These are phyloP conservation scores for Pseudomyrmex pallidus DNA, from an alignment of 1,140 invertebrate genomes.

Conservation along the genomic window DNA sequence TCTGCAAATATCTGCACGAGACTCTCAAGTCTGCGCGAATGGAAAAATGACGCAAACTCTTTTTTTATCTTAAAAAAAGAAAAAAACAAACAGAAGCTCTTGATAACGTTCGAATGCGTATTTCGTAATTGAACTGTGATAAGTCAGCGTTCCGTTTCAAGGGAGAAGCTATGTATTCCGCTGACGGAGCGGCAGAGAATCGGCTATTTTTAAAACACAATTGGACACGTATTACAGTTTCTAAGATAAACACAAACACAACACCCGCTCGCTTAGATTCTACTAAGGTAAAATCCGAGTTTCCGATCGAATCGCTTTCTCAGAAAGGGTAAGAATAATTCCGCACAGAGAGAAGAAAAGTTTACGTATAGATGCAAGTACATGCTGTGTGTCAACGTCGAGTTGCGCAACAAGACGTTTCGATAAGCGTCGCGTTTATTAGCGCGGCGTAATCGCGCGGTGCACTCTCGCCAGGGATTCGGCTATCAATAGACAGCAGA, in stretches of 20 bases:
- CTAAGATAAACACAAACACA: neutral
- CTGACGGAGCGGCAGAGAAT: neutral
- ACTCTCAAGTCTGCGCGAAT: neutral
- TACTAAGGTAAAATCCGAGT: neutral
- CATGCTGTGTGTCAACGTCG: neutral
- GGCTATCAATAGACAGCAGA: slow-evolving; percentile 54
- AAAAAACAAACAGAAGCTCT: neutral
- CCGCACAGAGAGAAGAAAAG: too few relatives aligned
- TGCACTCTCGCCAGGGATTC: slow-evolving; percentile 8
- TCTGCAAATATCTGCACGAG: slow-evolving; percentile 27
- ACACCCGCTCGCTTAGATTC: neutral
- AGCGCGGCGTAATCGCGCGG: too few relatives aligned
- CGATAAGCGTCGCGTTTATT: slow-evolving; percentile 31
- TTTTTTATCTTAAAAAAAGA: neutral
- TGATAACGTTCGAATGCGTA: too few relatives aligned
- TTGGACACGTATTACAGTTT: neutral
- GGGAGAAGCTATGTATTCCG: neutral
- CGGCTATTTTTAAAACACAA: neutral
- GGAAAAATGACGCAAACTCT: too few relatives aligned
- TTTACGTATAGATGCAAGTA: slow-evolving; percentile 2
- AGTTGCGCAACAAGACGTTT: slow-evolving; percentile 17
- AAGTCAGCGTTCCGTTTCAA: too few relatives aligned
- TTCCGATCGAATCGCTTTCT: too few relatives aligned
- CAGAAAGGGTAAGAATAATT: too few relatives aligned
- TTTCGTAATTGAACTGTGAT: too few relatives aligned